These are phyloP conservation scores for Coremacera marginata DNA, from an alignment of 2,888 invertebrate species.

Conservation along the genomic window DNA sequence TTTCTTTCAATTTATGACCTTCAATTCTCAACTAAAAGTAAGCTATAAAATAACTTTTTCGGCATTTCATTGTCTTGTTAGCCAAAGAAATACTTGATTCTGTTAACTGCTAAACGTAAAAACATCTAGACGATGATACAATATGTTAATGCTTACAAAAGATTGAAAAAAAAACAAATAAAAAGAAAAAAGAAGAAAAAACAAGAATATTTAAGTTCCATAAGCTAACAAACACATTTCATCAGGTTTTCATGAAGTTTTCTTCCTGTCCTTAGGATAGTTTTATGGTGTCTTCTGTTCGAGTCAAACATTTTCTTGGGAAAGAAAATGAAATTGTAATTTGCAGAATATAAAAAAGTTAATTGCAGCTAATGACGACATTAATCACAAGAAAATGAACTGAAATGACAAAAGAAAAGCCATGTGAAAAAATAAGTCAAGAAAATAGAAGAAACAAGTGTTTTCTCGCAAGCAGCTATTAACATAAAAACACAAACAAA, in stretches of 20 bases:
- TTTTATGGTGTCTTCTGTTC: neutral
- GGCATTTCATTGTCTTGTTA: no score
- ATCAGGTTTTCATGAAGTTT: neutral
- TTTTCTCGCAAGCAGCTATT: conserved; percentile 40
- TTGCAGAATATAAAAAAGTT: conserved; percentile 55
- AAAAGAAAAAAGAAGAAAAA: no score
- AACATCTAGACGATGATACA: no score
- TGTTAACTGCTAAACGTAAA: no score
- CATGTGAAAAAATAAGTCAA: conserved; percentile 19
- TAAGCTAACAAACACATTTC: no score
- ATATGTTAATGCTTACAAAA: no score
- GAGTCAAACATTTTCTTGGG: neutral
- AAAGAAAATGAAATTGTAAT: conserved; percentile 15
- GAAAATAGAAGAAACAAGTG: conserved; percentile 43
- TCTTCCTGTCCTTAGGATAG: neutral
- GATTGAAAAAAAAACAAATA: no score
- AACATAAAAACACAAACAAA: conserved; percentile 46
- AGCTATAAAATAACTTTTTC: no score
- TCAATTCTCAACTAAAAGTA: no score
- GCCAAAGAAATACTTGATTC: no score
- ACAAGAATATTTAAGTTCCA: no score
- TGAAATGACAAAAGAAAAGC: conserved; percentile 52
- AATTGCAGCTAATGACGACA: conserved; percentile 68
- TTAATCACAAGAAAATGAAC: conserved; percentile 67
- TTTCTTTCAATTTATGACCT: no score